Base-by-base conservation (phyloP, 64 coral and sea anemone species). In the Actinia equina region DNA sequence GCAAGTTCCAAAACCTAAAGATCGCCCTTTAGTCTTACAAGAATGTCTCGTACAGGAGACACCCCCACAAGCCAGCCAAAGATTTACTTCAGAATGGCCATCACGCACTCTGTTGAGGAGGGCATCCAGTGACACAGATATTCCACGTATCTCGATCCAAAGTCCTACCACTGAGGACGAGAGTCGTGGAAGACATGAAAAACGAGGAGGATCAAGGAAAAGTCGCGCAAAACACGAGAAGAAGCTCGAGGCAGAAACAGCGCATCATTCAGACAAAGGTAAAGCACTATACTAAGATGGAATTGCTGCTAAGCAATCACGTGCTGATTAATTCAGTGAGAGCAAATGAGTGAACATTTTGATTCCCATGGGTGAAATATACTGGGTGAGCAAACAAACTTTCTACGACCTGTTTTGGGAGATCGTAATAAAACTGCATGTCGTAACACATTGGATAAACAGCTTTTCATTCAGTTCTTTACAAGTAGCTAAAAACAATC, bases 111-210 rank as follows among this genome's bases (percentile, higher is more conserved):
- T 74, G 5, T 55, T 82, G 7, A 4, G 43, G 37, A 13, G 71
- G 16, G 52, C 69, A 16, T 42, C 81, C 64, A 84, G 86, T 54
- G 43, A 85, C 53, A 88, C 88, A 23, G 89, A 86, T 43, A 84
- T 93, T 17, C 94, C 94, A 30, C 71, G 82, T 30, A 91, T 97
- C 85, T 69, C 85, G 43, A 88, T 97, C 7, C 94, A 97, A 26
- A 97, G 94, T 83, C 94, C 94, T 15, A 97, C 94, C 0, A 97
- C 91, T 30, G 94, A 97, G 17, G 94, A 97, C 13, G 85, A 92
- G 26, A 87, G 84, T 27, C 74, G 74, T 14, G 78, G 79, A 4
- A 87, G 51, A 44, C 45, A 79, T 4, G 77, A 44, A 79, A 45
- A 18, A 23, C 52, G 43, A 81, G 26, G 17, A 10, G 78, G 42